Evolutionary conservation across 2,888 invertebrate species (phyloP).

Genomic region (Pyrgus malvae): DNA sequence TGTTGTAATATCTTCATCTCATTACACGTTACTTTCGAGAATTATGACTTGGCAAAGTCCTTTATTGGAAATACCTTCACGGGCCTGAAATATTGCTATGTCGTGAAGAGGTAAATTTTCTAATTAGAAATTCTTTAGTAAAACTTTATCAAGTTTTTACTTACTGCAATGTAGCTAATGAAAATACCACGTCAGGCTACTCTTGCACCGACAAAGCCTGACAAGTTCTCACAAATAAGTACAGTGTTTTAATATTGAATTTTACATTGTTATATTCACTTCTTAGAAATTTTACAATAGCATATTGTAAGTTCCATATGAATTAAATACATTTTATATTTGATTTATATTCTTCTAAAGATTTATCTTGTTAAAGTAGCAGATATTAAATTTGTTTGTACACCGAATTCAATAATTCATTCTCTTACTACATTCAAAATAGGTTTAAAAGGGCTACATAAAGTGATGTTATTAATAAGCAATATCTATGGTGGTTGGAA

Average conservation of each 20-base stretch:
- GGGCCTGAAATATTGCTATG: constrained; percentile 80
- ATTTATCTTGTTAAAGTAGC: too few relatives aligned
- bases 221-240: constrained; percentile 31
- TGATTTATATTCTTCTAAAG: too few relatives aligned
- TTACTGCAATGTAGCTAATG: constrained; percentile 74
- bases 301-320: too few relatives aligned
- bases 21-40: constrained; percentile 81
- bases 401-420: too few relatives aligned
- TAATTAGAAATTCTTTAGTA: constrained; percentile 80
- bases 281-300: background rate
- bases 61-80: constrained; percentile 82
- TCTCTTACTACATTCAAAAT: too few relatives aligned
- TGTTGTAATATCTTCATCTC: constrained; percentile 79
- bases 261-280: background rate
- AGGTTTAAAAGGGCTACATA: too few relatives aligned
- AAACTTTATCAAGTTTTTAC: constrained; percentile 81
- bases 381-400: too few relatives aligned
- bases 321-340: too few relatives aligned
- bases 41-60: constrained; percentile 82
- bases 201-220: constrained; percentile 36
- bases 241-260: constrained; percentile 1
- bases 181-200: constrained; percentile 71
- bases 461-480: too few relatives aligned
- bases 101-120: constrained; percentile 80
- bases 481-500: too few relatives aligned